Base-by-base conservation (phyloP, 2,888 invertebrate genomes). In the Petrophora chlorosata region DNA sequence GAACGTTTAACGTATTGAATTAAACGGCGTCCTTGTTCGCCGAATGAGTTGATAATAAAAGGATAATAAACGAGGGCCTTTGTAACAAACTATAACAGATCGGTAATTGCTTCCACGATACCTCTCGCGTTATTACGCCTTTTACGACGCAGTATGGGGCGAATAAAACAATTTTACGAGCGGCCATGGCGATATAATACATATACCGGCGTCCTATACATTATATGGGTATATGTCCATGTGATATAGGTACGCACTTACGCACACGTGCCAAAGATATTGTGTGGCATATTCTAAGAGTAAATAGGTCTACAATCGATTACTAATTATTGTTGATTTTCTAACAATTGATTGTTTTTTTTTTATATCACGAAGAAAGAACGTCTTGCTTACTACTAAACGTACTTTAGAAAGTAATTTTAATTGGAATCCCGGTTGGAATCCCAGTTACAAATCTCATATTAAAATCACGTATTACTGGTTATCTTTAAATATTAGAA, bases 71-170 rank as follows among this genome's bases (percentile, higher is more conserved):
- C 83, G 85, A 82, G 85, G 85, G 85, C 86, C 85, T 85, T 89
- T 87, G 90, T 89, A 86, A 89, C 90, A 89, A 89, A 89, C 90
- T 90, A 89, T 90, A 89, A 89, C 89, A 89, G 90, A 89, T 90
- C 86, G 79, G 89, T 90, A 90, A 90, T 90, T 90, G 90, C 87
- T 87, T 87, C 85, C 83, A 85, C 89, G 87, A 88, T 89, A 85
- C 89, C 89, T 89, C 78, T 87, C 82, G 82, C 87, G 88, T 90
- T 89, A 90, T 90, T 89, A 90, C 90, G 85, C 82, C 87, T 88
- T 90, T 90, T 88, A 90, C 90, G 90, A 89, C 82, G 85, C 85
- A 87, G 89, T 88, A 89, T 88, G 88, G 89, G 89, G 88, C 83
- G 88, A 88, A 89, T 90, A 89, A 90, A 90, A 87, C 90, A 89